Conservation (phyloP, 2,113 vertebrate species). For the Poeciliopsis retropinna region DNA sequence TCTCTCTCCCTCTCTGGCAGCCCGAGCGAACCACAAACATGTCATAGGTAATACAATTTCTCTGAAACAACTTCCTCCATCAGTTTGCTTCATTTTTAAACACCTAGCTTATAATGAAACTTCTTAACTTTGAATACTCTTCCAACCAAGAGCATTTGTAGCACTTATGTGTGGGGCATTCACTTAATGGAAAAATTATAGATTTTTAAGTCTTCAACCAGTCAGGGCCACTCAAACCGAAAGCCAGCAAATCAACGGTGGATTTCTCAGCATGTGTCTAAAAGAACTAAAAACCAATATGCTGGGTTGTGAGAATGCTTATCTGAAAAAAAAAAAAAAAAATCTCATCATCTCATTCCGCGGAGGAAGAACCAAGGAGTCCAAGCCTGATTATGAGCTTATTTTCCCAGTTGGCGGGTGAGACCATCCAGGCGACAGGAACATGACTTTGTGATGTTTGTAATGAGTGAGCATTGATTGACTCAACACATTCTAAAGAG, state of each 20-base stretch:
- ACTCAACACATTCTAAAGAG: constrained; percentile 76
- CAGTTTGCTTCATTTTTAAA: too few species aligned
- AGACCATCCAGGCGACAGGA: constrained; percentile 82
- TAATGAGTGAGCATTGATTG: constrained; percentile 86
- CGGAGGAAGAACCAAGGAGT: constrained; percentile 43
- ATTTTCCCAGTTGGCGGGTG: constrained; percentile 80
- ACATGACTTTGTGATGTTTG: constrained; percentile 84
- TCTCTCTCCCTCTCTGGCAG: neutral
- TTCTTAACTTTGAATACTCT: neutral
- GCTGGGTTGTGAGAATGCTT: constrained; percentile 5
- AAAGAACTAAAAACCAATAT: neutral
- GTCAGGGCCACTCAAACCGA: too few species aligned
- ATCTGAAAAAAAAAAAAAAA: constrained; percentile 13
- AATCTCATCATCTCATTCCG: constrained; percentile 5
- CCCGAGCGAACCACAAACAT: neutral
- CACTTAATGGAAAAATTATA: neutral
- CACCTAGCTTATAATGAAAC: too few species aligned
- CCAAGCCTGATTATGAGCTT: constrained; percentile 80
- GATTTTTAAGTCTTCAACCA: neutral
- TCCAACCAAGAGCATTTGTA: neutral
- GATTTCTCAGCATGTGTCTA: neutral
- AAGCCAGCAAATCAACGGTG: neutral
- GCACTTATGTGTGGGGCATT: neutral
- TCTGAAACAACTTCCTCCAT: neutral
- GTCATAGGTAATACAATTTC: neutral